phyloP scores from a whole-genome alignment of 92 coral and sea anemone genomes.

The Pocillopora meandrina region DNA sequence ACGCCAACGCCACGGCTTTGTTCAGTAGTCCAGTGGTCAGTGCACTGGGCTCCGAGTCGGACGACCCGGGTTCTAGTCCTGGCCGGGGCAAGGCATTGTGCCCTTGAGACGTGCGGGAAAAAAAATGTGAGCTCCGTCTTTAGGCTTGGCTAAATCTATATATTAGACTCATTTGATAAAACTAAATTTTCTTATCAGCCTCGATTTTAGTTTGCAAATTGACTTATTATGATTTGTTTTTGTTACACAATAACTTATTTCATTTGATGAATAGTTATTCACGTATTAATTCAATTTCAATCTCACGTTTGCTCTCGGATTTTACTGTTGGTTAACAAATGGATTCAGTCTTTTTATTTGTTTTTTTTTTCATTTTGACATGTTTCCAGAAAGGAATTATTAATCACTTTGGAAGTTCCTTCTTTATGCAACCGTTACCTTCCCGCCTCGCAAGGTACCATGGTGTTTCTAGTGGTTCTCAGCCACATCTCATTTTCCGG shows the following conservation, averaged over 20 bases:
- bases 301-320: neutral
- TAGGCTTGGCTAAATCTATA: no score
- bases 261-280: neutral
- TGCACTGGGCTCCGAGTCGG: no score
- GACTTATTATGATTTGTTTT: no score
- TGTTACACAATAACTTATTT: neutral
- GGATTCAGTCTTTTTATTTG: neutral
- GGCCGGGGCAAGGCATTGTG: no score
- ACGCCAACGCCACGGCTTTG: no score
- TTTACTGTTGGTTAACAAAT: neutral
- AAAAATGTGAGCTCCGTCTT: no score
- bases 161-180: no score
- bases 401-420: constrained; percentile 47
- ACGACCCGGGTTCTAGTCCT: no score
- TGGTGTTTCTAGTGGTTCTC: constrained; percentile 53
- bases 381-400: constrained; percentile 72
- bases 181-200: no score
- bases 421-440: constrained; percentile 84
- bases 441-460: constrained; percentile 72
- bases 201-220: no score
- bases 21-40: no score
- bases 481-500: constrained; percentile 75
- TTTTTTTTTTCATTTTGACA: neutral
- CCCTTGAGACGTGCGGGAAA: no score
- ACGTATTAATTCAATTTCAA: neutral